Evolutionary conservation across 2,797 vertebrate species (phyloP).

Genomic region (Centroberyx gerrardi): DNA sequence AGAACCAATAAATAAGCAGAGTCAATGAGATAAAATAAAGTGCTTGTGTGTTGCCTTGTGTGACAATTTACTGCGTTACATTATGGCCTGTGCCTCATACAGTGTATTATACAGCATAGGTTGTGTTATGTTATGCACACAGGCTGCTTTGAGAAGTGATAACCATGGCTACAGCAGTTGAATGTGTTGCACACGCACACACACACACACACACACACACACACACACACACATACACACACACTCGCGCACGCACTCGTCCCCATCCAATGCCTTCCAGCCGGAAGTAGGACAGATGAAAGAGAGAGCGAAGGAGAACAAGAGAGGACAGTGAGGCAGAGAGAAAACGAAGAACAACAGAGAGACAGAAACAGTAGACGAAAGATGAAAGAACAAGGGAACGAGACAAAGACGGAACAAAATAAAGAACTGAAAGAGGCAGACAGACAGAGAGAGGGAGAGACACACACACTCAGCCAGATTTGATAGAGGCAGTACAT

Average conservation of each 20-base stretch:
- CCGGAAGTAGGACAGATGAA: slow-evolving; percentile 70
- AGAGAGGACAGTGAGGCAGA: slow-evolving; percentile 1
- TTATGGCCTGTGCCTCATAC: slow-evolving; percentile 24
- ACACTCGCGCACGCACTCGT: slow-evolving; percentile 18
- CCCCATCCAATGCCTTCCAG: slow-evolving; percentile 29
- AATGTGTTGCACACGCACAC: slow-evolving; percentile 30
- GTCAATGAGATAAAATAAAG: slow-evolving; percentile 53
- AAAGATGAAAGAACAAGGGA: slow-evolving; percentile 40
- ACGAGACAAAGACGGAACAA: slow-evolving; percentile 22
- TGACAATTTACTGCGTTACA: slow-evolving; percentile 28
- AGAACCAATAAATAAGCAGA: slow-evolving; percentile 41
- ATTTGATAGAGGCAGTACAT: slow-evolving; percentile 67
- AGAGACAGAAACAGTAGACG: slow-evolving; percentile 39
- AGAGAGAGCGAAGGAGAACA: slow-evolving; percentile 31
- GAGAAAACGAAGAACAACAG: slow-evolving; percentile 3
- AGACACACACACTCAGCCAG: slow-evolving; percentile 35
- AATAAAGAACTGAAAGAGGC: slow-evolving; percentile 50
- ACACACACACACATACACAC: slow-evolving; percentile 22
- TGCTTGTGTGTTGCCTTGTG: slow-evolving; percentile 23
- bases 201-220: slow-evolving; percentile 34
- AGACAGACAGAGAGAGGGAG: background rate
- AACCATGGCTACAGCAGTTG: slow-evolving; percentile 10
- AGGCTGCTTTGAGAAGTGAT: slow-evolving; percentile 8
- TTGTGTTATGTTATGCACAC: background rate
- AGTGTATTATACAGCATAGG: background rate